Evolutionary conservation across 2,888 invertebrate genomes (phyloP).

Genomic region (Mayetiola destructor): DNA sequence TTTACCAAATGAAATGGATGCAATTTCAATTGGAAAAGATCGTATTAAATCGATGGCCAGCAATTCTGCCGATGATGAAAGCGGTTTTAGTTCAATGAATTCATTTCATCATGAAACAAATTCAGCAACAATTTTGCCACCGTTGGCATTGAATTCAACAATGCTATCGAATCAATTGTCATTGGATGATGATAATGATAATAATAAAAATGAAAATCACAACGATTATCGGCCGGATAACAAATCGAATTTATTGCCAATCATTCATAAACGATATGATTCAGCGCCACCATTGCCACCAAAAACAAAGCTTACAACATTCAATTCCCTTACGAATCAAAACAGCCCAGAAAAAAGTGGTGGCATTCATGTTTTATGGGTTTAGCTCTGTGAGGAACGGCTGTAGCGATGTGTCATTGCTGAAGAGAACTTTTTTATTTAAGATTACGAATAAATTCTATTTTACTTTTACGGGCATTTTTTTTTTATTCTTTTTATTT

Average conservation of each 20-base stretch:
- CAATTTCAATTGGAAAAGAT: constrained; percentile 13
- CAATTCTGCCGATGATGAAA: constrained; percentile 51
- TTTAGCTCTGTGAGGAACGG: too few species aligned
- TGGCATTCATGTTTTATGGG: constrained; percentile 20
- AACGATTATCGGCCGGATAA: background rate
- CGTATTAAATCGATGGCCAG: constrained; percentile 12
- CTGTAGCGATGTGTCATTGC: too few species aligned
- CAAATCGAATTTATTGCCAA: background rate
- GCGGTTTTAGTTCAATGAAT: constrained; percentile 73
- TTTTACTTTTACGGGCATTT: background rate
- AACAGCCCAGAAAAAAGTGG: constrained; percentile 17
- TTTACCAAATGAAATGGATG: background rate
- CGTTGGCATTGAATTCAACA: constrained; percentile 17
- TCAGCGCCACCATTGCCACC: constrained; percentile 19
- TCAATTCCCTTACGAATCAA: background rate
- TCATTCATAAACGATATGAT: constrained; percentile 18
- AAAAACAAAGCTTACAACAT: constrained; percentile 15
- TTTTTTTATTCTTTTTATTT: background rate
- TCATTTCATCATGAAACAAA: constrained; percentile 71
- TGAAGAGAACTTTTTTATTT: background rate
- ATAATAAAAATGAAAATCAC: background rate
- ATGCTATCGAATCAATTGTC: constrained; percentile 15
- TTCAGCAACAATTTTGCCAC: constrained; percentile 30
- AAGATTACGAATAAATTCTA: background rate
- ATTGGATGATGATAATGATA: constrained; percentile 2